These are phyloP conservation scores for Hypena proboscidalis DNA, from an alignment of 2,888 invertebrate species.

Conservation along the genomic window DNA sequence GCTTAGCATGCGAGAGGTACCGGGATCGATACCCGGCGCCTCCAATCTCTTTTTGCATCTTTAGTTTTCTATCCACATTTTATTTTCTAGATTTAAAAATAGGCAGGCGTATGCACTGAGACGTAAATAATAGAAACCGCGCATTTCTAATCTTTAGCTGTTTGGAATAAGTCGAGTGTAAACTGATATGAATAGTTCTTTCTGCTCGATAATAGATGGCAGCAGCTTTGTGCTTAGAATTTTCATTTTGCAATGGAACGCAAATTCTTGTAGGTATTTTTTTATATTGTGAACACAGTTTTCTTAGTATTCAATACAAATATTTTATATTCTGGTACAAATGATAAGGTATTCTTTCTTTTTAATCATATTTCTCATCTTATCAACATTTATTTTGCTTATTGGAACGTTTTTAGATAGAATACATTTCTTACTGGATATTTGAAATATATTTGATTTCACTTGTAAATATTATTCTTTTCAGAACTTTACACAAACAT, in stretches of 20 bases:
- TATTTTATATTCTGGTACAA: too few species aligned
- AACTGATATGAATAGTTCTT: conserved; percentile 27
- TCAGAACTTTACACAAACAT: too few species aligned
- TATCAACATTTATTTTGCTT: too few species aligned
- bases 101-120: conserved; percentile 28
- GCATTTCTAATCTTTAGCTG: conserved; percentile 38
- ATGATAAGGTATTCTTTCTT: too few species aligned
- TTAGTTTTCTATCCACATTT: conserved; percentile 18
- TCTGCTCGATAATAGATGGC: conserved; percentile 50
- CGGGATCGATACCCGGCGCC: conserved; percentile 86
- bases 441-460: too few species aligned
- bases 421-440: too few species aligned
- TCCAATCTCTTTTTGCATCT: conserved; percentile 62
- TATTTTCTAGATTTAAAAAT: conserved; percentile 24
- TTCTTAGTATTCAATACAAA: too few species aligned
- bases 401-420: too few species aligned
- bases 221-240: background rate
- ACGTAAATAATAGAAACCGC: conserved; percentile 27
- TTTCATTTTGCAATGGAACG: background rate
- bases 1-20: conserved; percentile 86
- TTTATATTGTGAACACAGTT: too few species aligned
- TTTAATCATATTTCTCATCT: too few species aligned
- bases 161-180: conserved; percentile 34
- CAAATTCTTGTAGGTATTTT: too few species aligned
- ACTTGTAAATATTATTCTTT: too few species aligned